Base-by-base conservation (phyloP, 2,113 vertebrate genomes). In the Cisticola juncidis region DNA sequence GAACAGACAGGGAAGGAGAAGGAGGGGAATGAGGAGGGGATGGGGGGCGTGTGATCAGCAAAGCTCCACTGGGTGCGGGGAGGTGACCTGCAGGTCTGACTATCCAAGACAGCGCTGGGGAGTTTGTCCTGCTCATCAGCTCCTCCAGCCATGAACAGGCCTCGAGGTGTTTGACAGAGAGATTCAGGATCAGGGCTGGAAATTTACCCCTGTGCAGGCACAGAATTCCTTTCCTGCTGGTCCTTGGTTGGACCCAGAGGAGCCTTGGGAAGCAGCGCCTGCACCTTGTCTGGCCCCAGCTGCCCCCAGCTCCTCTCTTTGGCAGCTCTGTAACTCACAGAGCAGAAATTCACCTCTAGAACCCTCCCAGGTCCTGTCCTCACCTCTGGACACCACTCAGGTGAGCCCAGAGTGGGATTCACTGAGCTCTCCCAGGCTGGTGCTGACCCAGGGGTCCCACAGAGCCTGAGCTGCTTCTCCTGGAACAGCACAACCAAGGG, bases 341-440 rank as follows among this genome's bases (percentile, higher is more conserved):
- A 82, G 62, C 51, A 62, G 19, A 33, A 35, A 47, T 24, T 22
- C 38, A 14, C 5, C 66, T 62, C 79, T 71, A 44, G 38, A 44
- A 31, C 33, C 12, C 65, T 56, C 28, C 40, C 51, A 53, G 42
- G 29, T 35, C 57, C 29, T 11, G 26, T 31, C 36, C 36, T 91
- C 69, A 40, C 28, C 16, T 20, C 29, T 47, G 51, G 64, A 40
- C 0, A 0, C 0, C 7, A 44, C 38, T 40, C 6, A 0, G 42
- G 23, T 1, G 14, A 76, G 38, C 26, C 29, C 24, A 40, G 86
- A 70, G 65, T 33, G 60, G 0, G 7, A 56, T 26, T 69, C 61
- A 17, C 15, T 18, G 61, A 0, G 4, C 29, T 29, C 45, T 47
- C 73, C 18, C 81, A 69, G 65, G 11, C n/a, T 73, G 35, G 50